A percentile compares a stretch with the other conserved stretches of the same genome.
Conservation (phyloP, 1,140 invertebrate species). For the Orius laevigatus region DNA sequence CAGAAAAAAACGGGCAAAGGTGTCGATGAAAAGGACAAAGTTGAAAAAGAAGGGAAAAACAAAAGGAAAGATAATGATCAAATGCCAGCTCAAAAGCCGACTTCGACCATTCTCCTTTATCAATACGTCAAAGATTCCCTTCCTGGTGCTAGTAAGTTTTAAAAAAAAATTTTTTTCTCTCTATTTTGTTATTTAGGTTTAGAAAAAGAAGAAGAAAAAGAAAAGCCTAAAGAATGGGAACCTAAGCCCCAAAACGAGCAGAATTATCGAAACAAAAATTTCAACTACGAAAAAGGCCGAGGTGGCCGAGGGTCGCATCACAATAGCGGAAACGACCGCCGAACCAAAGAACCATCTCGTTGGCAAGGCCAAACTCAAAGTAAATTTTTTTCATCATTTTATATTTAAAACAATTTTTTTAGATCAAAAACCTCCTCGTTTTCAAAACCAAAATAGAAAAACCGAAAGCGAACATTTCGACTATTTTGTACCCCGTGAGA, state of each 20-base stretch:
- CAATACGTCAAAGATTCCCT: conserved; percentile 65
- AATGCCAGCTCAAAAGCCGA: conserved; percentile 41
- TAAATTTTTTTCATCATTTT: neutral
- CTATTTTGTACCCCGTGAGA: conserved; percentile 9
- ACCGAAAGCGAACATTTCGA: conserved; percentile 10
- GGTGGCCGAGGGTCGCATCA: conserved; percentile 23
- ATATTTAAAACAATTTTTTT: conserved; percentile 1
- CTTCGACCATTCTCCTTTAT: conserved; percentile 69
- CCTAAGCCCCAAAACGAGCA: neutral
- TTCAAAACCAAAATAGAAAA: conserved; percentile 24
- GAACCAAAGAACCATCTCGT: too few species aligned
- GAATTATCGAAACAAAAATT: conserved; percentile 3
- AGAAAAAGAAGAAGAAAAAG: conserved; percentile 11
- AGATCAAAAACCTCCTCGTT: conserved; percentile 31
- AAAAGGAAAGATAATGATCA: conserved; percentile 23
- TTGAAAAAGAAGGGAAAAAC: conserved; percentile 24
- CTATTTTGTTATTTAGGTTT: neutral
- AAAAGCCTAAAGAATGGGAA: conserved; percentile 6
- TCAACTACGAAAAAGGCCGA: neutral
- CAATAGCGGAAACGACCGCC: conserved; percentile 10
- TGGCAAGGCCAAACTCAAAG: conserved; percentile 20
- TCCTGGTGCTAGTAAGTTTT: conserved; percentile 18
- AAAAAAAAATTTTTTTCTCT: neutral
- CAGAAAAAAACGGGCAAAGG: conserved; percentile 18
- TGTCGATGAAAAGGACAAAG: conserved; percentile 28